Evolutionary conservation across 2,888 invertebrate genomes (phyloP), one percentile per base, ranked within the genome.

Genomic region (Adineta ricciae): DNA sequence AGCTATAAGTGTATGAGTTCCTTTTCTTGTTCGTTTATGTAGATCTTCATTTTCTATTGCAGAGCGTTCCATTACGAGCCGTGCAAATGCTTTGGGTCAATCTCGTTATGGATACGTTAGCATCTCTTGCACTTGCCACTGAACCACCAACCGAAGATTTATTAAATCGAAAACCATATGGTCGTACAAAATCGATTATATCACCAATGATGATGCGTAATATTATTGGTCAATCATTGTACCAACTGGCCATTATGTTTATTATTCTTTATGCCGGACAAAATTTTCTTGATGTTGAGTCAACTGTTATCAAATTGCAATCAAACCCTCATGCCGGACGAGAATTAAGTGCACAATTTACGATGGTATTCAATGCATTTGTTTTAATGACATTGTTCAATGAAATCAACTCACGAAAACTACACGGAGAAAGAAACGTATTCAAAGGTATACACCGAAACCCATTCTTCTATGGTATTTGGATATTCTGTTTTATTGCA

Each of bases 341-440:
- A 83, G 86, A 86, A 49, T 96, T 98, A 86, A 94, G 95, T 83
- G 94, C 96, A 92, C 99, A 99, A 92, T 99, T 98, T 92, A 99
- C 99, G 85, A 95, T 99, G 90, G 97, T 99, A 90, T 99, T 99
- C 93, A 99, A 99, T 92, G 95, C 97, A 54, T 99, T 99, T 92
- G 99, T 99, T 87, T 96, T 99, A 96, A 99, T 99, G 99, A 99
- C 99, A 24, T 93, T 99, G 87, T 99, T 98, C 93, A 99, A 99
- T 93, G 99, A 99, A 93, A 96, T 99, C 91, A 99, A 99, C 92
- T 97, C 98, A 87, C 93, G 99, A 89, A 99, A 99, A 93, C 98
- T 99, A 89, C 99, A 99, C 92, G 98, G 98, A 87, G 97, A 99
- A 92, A 93, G 99, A 88, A 98, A 99, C 92, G 95, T 99, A 89